Percentiles rank a stretch among this genome's conserved stretches.
Evolutionary conservation across 2,888 invertebrate species (phyloP).

Genomic region (Catocala sponsa): DNA sequence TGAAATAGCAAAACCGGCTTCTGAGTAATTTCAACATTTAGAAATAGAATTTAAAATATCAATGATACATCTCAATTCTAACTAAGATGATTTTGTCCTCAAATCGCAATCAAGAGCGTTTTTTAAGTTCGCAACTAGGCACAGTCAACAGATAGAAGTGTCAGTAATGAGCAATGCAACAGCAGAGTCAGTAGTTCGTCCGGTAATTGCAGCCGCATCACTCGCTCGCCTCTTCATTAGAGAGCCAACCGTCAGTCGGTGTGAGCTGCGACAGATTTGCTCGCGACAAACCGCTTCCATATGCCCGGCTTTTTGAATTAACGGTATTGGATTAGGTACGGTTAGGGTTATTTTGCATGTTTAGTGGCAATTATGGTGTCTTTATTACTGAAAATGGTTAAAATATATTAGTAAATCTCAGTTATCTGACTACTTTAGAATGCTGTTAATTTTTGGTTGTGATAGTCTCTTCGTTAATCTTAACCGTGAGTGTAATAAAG

Average conservation of each 20-base stretch:
- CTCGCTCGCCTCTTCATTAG: constrained; percentile 56
- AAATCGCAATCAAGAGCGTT: too few relatives aligned
- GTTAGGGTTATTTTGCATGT: neutral
- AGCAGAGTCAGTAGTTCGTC: constrained; percentile 33
- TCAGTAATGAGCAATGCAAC: constrained; percentile 5
- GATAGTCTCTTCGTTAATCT: too few relatives aligned
- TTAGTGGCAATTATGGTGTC: neutral
- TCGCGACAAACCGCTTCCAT: constrained; percentile 18
- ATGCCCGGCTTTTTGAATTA: neutral
- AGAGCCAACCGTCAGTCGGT: constrained; percentile 33
- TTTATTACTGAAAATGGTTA: neutral
- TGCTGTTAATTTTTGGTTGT: too few relatives aligned
- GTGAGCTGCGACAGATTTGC: constrained; percentile 22
- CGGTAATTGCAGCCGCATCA: constrained; percentile 49
- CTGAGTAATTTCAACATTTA: too few relatives aligned
- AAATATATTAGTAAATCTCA: neutral
- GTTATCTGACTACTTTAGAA: too few relatives aligned
- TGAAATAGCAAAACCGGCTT: too few relatives aligned
- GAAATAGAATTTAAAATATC: too few relatives aligned
- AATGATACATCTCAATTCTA: too few relatives aligned
- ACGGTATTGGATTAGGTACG: neutral
- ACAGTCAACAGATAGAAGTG: too few relatives aligned
- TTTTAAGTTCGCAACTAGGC: too few relatives aligned
- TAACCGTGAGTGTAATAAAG: too few relatives aligned
- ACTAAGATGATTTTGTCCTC: too few relatives aligned